Conservation (phyloP, 2,888 invertebrate genomes). For the Macrosoma leucophasiata region DNA sequence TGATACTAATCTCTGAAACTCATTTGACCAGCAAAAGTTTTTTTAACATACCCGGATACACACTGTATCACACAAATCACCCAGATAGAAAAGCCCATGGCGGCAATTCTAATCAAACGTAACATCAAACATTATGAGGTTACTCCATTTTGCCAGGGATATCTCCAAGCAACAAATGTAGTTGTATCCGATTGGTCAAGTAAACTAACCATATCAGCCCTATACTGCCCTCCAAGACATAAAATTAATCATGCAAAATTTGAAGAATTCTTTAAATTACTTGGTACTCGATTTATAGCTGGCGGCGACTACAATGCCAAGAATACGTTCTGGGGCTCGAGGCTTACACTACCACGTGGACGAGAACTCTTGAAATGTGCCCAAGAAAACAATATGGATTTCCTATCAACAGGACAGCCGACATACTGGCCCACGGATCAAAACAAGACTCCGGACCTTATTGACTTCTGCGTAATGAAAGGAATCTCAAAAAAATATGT, state of each 20-base stretch:
- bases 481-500: constrained; percentile 17
- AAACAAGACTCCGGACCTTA: constrained; percentile 18
- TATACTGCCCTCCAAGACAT: constrained; percentile 15
- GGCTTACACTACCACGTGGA: constrained; percentile 9
- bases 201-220: constrained; percentile 12
- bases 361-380: constrained; percentile 13
- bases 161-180: constrained; percentile 21
- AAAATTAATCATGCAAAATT: constrained; percentile 8
- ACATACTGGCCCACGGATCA: constrained; percentile 24
- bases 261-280: constrained; percentile 9
- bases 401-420: constrained; percentile 19
- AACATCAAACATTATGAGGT: constrained; percentile 17
- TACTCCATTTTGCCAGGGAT: constrained; percentile 9
- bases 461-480: constrained; percentile 17
- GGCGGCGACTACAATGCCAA: constrained; percentile 16
- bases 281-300: constrained; percentile 15
- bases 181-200: too few species aligned
- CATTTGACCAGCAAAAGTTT: constrained; percentile 21
- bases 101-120: constrained; percentile 19
- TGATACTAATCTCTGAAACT: constrained; percentile 22
- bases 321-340: constrained; percentile 13
- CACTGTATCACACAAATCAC: constrained; percentile 32
- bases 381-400: constrained; percentile 3
- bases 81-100: constrained; percentile 24
- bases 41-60: constrained; percentile 20